These are phyloP conservation scores for Alloplasta piceator DNA, from an alignment of 2,888 invertebrate genomes.

Conservation along the genomic window DNA sequence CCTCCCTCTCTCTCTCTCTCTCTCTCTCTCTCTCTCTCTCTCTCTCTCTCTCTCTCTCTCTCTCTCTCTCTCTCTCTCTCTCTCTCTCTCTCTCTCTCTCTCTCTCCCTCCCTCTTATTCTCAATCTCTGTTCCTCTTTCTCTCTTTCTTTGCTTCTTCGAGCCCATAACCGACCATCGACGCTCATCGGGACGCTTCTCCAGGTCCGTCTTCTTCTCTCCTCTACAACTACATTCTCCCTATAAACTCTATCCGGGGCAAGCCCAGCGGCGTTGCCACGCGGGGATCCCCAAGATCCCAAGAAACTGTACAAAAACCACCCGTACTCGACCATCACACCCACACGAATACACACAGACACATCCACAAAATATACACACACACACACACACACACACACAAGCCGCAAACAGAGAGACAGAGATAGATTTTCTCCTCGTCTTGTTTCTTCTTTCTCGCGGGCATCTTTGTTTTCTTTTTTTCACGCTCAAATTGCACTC, in stretches of 20 bases:
- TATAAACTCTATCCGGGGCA: conserved; percentile 67
- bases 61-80: conserved; percentile 49
- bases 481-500: conserved; percentile 46
- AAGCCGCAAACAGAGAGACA: conserved; percentile 41
- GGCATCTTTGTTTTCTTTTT: conserved; percentile 18
- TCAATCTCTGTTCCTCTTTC: conserved; percentile 36
- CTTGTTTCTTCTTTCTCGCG: conserved; percentile 42
- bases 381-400: conserved; percentile 33
- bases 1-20: conserved; percentile 52
- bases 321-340: conserved; percentile 69
- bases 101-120: conserved; percentile 38
- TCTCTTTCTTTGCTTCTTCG: conserved; percentile 41
- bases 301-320: conserved; percentile 79
- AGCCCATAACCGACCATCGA: conserved; percentile 59
- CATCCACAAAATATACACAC: conserved; percentile 9
- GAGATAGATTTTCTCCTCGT: conserved; percentile 34
- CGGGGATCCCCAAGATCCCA: conserved; percentile 71
- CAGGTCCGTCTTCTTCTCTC: conserved; percentile 63
- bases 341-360: conserved; percentile 43
- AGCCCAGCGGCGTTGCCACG: conserved; percentile 79
- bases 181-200: conserved; percentile 58
- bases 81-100: conserved; percentile 50
- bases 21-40: conserved; percentile 28
- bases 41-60: conserved; percentile 42
- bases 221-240: conserved; percentile 60